A percentile compares a stretch with the other conserved stretches of the same genome.
Conservation (phyloP, 2,113 vertebrate genomes). For the Redunca redunca region DNA sequence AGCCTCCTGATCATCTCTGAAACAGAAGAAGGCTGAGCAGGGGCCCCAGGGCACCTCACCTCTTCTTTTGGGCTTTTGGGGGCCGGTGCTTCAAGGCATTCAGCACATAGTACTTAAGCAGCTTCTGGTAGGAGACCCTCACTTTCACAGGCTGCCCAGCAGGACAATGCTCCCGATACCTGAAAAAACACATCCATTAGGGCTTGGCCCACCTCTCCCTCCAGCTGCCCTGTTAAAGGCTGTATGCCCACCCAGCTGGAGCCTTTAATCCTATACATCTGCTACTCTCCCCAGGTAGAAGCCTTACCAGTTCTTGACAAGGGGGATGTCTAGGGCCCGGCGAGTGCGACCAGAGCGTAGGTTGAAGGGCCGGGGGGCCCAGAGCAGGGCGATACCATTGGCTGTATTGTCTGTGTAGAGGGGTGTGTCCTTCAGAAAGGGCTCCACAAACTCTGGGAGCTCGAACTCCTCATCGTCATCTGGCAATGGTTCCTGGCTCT, state of each 20-base stretch:
- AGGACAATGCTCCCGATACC: conserved; percentile 98
- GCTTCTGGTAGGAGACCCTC: conserved; percentile 97
- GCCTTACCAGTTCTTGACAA: conserved; percentile 97
- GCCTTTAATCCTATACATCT: accelerated
- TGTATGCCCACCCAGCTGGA: not conserved
- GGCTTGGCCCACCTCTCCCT: not conserved
- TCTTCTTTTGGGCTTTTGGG: conserved; percentile 98
- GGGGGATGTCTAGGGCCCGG: conserved; percentile 95
- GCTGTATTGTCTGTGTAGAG: conserved; percentile 98
- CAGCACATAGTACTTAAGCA: conserved; percentile 98
- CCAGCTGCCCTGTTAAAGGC: not conserved
- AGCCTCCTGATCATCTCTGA: not conserved
- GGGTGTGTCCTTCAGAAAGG: conserved; percentile 97
- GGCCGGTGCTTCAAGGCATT: conserved; percentile 98
- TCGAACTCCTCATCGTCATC: conserved; percentile 99
- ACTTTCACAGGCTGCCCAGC: conserved; percentile 99
- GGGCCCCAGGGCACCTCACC: conserved; percentile 74
- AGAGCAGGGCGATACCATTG: conserved; percentile 97
- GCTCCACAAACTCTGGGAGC: conserved; percentile 95
- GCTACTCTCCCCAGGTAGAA: not conserved
- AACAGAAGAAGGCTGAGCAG: not conserved
- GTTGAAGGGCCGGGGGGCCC: conserved; percentile 98
- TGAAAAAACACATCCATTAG: conserved; percentile 55
- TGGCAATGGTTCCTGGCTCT: conserved; percentile 97
- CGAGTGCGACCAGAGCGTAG: conserved; percentile 95